Conservation (phyloP, 2,888 invertebrate species). For the Acanthosoma haemorrhoidale region DNA sequence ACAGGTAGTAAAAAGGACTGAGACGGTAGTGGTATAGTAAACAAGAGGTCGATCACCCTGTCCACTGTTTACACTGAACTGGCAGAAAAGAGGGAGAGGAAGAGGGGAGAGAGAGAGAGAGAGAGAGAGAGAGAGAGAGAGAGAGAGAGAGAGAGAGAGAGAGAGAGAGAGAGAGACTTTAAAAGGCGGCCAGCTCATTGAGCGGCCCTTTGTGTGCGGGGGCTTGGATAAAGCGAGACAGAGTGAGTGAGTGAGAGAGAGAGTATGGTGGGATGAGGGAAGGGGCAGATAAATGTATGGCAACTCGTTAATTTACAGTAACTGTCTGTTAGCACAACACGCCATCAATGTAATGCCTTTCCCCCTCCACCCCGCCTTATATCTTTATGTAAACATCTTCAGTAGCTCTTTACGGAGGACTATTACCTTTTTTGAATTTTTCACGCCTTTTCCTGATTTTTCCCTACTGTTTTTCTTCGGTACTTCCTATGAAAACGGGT, state of each 20-base stretch:
- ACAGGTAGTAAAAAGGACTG: too few species aligned
- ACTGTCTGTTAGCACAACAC: background rate
- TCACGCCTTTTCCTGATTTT: too few species aligned
- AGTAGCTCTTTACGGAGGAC: too few species aligned
- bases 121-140: constrained; percentile 22
- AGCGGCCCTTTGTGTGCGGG: background rate
- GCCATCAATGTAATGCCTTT: background rate
- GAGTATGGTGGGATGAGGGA: background rate
- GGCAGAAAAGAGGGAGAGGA: constrained; percentile 26
- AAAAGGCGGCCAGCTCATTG: background rate
- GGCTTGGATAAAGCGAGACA: background rate
- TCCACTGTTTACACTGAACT: constrained; percentile 1
- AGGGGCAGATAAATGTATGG: constrained; percentile 33
- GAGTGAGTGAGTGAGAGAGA: background rate
- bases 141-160: background rate
- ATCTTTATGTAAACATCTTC: constrained; percentile 12
- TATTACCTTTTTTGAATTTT: too few species aligned
- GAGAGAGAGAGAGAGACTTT: background rate
- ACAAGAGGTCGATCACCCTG: background rate
- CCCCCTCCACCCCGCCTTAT: background rate
- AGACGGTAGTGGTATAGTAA: background rate
- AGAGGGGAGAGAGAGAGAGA: constrained; percentile 33
- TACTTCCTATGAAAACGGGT: too few species aligned
- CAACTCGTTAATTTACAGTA: constrained; percentile 16
- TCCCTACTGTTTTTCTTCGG: too few species aligned